Evolutionary conservation across 2,797 vertebrate genomes (phyloP).

Genomic region (Gymnoscopelus microlampas): DNA sequence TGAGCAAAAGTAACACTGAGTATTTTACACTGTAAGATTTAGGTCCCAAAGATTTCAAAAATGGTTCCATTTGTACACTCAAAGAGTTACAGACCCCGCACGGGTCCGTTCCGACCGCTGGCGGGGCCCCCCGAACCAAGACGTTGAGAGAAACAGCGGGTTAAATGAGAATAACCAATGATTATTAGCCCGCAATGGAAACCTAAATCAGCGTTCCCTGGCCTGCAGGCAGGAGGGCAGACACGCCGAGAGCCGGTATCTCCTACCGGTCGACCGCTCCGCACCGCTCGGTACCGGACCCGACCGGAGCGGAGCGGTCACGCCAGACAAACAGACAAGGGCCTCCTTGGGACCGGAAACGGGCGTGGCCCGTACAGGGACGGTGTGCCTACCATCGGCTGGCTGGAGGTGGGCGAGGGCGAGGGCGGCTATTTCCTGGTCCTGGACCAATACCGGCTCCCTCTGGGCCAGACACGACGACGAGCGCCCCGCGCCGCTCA

Average conservation of each 20-base stretch:
- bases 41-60: too few species aligned
- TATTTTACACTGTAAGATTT: too few species aligned
- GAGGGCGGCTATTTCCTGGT: conserved; percentile 3
- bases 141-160: too few species aligned
- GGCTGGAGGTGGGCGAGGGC: background rate
- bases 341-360: background rate
- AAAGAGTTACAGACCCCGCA: too few species aligned
- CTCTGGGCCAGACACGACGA: background rate
- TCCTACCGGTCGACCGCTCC: conserved; percentile 16
- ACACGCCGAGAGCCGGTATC: conserved; percentile 47
- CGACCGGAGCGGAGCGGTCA: background rate
- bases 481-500: conserved; percentile 7
- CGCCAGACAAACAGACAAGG: background rate
- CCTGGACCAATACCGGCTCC: background rate
- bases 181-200: background rate
- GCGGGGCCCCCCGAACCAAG: too few species aligned
- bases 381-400: background rate
- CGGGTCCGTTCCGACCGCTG: too few species aligned
- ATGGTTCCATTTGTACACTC: too few species aligned
- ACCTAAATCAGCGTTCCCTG: conserved; percentile 23
- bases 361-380: background rate
- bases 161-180: background rate
- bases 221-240: conserved; percentile 59
- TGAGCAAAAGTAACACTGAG: too few species aligned
- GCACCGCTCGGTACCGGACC: background rate